Percentiles rank a stretch among this genome's conserved stretches.
Conservation (phyloP, 2,888 invertebrate genomes). For the Limnephilus rhombicus region DNA sequence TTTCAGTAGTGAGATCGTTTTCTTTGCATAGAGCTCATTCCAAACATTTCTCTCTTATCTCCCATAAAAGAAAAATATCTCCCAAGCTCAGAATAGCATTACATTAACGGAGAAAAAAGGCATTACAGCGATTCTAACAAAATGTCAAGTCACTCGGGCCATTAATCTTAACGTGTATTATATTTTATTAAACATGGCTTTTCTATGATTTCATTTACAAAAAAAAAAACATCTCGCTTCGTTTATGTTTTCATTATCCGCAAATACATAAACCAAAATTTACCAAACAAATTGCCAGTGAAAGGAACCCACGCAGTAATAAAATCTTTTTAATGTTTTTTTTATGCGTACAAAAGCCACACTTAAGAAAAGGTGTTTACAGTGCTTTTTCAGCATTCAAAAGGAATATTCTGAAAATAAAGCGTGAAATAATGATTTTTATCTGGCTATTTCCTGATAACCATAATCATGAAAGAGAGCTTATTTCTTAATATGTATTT, state of each 20-base stretch:
- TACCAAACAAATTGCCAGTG: neutral
- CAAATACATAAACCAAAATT: neutral
- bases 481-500: neutral
- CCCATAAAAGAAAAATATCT: neutral
- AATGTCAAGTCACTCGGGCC: neutral
- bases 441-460: neutral
- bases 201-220: neutral
- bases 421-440: neutral
- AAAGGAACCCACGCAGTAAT: neutral
- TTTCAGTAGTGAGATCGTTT: neutral
- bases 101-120: neutral
- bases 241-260: neutral
- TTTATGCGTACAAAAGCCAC: neutral
- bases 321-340: neutral
- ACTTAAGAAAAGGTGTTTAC: neutral
- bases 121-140: neutral
- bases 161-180: conserved; percentile 11
- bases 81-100: neutral
- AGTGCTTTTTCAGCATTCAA: neutral
- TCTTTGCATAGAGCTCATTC: neutral
- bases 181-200: neutral
- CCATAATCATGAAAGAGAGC: neutral
- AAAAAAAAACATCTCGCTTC: neutral
- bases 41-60: neutral
- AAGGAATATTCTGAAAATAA: neutral